Percentiles rank a stretch among this genome's conserved stretches.
phyloP scores from a whole-genome alignment of 2,113 vertebrate genomes.

The Clarias magur region DNA sequence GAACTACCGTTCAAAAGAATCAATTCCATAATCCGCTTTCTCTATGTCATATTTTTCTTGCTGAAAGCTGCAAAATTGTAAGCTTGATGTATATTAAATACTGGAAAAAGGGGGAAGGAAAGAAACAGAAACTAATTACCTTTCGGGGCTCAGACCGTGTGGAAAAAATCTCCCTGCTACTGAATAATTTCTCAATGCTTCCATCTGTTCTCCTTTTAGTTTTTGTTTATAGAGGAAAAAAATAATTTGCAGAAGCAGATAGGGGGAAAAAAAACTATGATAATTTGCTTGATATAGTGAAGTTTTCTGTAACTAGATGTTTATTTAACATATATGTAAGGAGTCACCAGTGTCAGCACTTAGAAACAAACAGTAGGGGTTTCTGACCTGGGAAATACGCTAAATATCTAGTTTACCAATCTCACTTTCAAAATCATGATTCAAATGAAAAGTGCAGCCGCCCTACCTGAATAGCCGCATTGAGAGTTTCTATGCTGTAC shows the following conservation, averaged over 20 bases:
- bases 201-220: neutral
- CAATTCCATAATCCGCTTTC: neutral
- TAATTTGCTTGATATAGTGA: neutral
- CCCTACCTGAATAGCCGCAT: neutral
- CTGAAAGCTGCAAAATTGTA: neutral
- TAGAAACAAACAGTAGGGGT: neutral
- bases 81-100: neutral
- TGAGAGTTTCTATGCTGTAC: neutral
- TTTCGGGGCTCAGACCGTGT: neutral
- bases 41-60: neutral
- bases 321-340: neutral
- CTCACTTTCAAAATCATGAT: neutral
- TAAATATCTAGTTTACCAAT: neutral
- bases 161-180: neutral
- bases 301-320: neutral
- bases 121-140: neutral
- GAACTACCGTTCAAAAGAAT: neutral
- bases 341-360: neutral
- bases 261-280: neutral
- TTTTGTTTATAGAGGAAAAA: neutral
- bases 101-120: neutral
- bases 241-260: neutral
- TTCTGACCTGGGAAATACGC: neutral
- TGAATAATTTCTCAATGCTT: neutral
- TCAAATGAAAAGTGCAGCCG: neutral